These are phyloP conservation scores for Labeo catla DNA, from an alignment of 2,113 vertebrate species.

Conservation along the genomic window DNA sequence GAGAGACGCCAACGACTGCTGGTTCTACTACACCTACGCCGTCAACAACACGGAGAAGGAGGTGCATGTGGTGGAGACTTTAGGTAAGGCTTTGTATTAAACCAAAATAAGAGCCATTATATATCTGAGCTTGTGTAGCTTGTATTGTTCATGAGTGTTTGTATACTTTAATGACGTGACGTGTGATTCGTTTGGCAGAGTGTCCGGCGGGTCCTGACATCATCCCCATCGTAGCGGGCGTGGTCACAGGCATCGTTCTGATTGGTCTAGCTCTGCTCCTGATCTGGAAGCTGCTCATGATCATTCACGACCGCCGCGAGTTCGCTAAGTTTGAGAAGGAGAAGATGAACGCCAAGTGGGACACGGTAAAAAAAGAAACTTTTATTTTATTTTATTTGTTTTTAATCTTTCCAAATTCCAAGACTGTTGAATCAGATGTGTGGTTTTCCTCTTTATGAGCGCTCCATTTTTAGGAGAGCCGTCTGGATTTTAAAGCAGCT, in stretches of 20 bases:
- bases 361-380: conserved; percentile 85
- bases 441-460: neutral
- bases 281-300: conserved; percentile 99
- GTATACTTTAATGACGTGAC: neutral
- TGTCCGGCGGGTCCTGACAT: conserved; percentile 94
- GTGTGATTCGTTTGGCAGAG: conserved; percentile 72
- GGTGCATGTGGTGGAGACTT: conserved; percentile 82
- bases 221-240: conserved; percentile 95
- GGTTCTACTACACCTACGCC: conserved; percentile 96
- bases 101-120: neutral
- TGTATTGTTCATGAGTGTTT: neutral
- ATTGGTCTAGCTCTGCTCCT: conserved; percentile 94
- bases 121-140: neutral
- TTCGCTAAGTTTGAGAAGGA: conserved; percentile 99
- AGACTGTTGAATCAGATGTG: neutral
- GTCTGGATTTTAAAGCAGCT: neutral
- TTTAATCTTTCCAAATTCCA: neutral
- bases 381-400: neutral
- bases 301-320: conserved; percentile 97
- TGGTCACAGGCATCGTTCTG: conserved; percentile 96
- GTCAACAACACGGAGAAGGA: conserved; percentile 83
- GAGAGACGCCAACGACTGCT: conserved; percentile 95
- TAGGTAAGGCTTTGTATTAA: conserved; percentile 74
- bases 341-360: conserved; percentile 99
- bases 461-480: neutral